phyloP scores from a whole-genome alignment of 2,797 vertebrate species.

The Carcharodon carcharias region DNA sequence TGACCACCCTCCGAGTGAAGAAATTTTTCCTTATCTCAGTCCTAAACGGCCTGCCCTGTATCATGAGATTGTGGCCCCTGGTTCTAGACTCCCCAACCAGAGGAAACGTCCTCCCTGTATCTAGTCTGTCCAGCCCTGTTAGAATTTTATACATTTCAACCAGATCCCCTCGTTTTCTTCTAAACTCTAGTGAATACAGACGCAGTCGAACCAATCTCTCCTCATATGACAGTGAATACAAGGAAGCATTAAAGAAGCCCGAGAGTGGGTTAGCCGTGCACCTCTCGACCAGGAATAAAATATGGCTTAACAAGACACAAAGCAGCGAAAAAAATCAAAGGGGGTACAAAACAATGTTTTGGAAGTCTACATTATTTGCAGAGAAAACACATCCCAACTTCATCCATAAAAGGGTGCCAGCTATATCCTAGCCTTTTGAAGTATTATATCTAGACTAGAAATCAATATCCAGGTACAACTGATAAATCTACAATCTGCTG shows the following conservation, averaged over 20 bases:
- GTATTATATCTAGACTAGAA: not conserved
- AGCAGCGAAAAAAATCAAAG: not conserved
- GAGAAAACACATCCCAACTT: not conserved
- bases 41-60: no score
- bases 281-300: not conserved
- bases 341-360: not conserved
- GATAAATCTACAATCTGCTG: not conserved
- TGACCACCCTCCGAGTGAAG: no score
- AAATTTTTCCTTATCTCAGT: no score
- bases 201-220: no score
- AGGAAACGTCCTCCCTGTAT: no score
- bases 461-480: not conserved
- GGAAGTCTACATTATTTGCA: not conserved
- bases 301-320: not conserved
- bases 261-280: not conserved
- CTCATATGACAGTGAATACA: not conserved
- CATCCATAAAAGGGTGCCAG: not conserved
- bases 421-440: not conserved
- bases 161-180: no score
- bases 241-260: not conserved
- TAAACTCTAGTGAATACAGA: no score
- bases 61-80: no score
- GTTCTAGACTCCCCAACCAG: no score
- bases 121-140: no score
- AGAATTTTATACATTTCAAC: no score